phyloP scores from a whole-genome alignment of 2,888 invertebrate species.

The Eudemis profundana region DNA sequence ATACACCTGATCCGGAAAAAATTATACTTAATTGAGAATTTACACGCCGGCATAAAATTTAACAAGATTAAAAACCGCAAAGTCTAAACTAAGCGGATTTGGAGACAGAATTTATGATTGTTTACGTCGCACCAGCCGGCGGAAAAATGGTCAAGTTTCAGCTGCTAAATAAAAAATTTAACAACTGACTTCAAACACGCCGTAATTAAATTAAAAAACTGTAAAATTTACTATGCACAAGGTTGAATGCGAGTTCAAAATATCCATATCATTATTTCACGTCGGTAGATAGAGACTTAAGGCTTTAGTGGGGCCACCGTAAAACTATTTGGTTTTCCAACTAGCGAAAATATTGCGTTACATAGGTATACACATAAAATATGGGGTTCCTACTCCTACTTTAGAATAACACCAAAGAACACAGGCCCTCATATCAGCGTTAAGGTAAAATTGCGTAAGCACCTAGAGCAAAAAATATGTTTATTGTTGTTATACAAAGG shows the following conservation, averaged over 20 bases:
- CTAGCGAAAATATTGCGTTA: no score
- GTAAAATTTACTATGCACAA: no score
- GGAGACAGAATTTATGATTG: constrained; percentile 62
- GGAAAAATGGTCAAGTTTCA: constrained; percentile 22
- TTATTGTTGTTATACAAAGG: constrained; percentile 69
- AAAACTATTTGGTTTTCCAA: no score
- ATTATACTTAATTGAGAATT: constrained; percentile 50
- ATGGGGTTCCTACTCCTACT: no score
- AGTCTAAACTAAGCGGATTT: constrained; percentile 66
- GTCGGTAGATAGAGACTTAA: no score
- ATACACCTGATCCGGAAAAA: constrained; percentile 25
- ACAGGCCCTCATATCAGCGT: not conserved
- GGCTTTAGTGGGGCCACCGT: no score
- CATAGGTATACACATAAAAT: no score
- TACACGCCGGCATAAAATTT: constrained; percentile 59
- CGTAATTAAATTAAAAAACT: no score
- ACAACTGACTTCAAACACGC: no score
- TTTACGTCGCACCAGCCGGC: constrained; percentile 51
- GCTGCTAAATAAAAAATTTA: not conserved
- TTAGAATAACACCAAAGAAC: no score
- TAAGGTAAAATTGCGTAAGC: constrained; percentile 48
- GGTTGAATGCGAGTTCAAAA: no score
- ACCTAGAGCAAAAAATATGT: constrained; percentile 60
- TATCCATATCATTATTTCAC: no score
- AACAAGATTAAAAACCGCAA: constrained; percentile 64